Conservation (phyloP, 2,797 vertebrate genomes). For the Micrastur ruficollis region DNA sequence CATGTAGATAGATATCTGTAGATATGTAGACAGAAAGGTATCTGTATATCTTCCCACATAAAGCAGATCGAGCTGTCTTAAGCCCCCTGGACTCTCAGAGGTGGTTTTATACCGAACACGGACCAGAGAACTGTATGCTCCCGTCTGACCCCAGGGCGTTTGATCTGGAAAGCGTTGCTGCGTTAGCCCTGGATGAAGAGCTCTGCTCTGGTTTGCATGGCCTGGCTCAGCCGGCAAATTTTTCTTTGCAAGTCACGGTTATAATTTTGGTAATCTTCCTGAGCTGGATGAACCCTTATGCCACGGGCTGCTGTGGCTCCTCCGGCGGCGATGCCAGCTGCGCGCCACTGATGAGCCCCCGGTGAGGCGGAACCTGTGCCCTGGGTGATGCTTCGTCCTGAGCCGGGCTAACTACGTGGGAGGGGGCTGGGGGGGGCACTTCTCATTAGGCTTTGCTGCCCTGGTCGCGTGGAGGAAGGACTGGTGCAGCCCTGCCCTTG, state of each 20-base stretch:
- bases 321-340: neutral
- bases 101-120: neutral
- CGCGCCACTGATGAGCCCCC: neutral
- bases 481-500: neutral
- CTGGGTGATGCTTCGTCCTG: neutral
- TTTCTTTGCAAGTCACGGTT: neutral
- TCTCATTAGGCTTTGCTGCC: neutral
- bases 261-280: neutral
- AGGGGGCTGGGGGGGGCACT: no score
- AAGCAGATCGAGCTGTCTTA: neutral
- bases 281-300: neutral
- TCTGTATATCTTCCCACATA: neutral
- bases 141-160: neutral
- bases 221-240: neutral
- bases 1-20: neutral
- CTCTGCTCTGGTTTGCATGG: neutral
- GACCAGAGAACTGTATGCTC: neutral
- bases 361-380: neutral
- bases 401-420: neutral
- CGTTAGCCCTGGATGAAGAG: neutral
- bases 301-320: neutral
- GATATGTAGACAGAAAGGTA: neutral
- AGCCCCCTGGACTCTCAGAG: neutral
- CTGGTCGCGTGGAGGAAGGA: accelerated
- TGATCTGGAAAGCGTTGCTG: neutral